Evolutionary conservation across 2,113 vertebrate genomes (phyloP), one percentile per base, ranked within the genome.

Genomic region (Mus spicilegus): DNA sequence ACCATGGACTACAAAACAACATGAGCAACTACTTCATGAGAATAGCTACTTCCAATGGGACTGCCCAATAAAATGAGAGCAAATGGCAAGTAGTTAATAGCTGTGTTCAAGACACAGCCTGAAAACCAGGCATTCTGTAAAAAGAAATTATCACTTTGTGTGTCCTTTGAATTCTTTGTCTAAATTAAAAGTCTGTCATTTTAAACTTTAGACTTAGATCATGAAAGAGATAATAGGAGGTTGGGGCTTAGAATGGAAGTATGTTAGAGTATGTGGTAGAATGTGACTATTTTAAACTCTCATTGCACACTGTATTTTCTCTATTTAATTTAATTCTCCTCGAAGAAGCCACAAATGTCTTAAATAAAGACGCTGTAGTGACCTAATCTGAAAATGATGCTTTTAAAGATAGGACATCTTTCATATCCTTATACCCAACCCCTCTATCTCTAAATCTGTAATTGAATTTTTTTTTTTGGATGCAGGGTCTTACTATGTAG

Each of bases 321-420:
- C 54, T 92, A 94, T 94, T 42, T 67, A 90, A 76, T 84, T 87
- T 51, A 9, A 49, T 86, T 73, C 33, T 67, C 56, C 88, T 42
- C 73, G 65, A 96, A 91, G 89, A 95, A 22, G 81, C 49, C 92
- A 69, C 92, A 61, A 92, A 61, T 95, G 46, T 81, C 89, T 89
- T 95, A 85, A 96, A 96, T 97, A 90, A 96, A 97, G 94, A 92
- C 56, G 46, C n/a, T 90, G 12, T 65, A 84, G 75, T 93, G 88
- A 92, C 84, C 54, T 89, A 61, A 91, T 58, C 26, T 54, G 56
- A 89, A 54, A 94, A 46, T 95, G 78, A 63, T 95, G 28, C 54
- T 97, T 84, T 72, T 61, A 87, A 49, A 95, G 58, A 42, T 87
- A 95, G 94, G 49, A 26, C n/a, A 89, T 5, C 88, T 96, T 96